Percentiles rank a stretch among this genome's conserved stretches.
Conservation (phyloP, 2,797 vertebrate species). For the Dermochelys coriacea region DNA sequence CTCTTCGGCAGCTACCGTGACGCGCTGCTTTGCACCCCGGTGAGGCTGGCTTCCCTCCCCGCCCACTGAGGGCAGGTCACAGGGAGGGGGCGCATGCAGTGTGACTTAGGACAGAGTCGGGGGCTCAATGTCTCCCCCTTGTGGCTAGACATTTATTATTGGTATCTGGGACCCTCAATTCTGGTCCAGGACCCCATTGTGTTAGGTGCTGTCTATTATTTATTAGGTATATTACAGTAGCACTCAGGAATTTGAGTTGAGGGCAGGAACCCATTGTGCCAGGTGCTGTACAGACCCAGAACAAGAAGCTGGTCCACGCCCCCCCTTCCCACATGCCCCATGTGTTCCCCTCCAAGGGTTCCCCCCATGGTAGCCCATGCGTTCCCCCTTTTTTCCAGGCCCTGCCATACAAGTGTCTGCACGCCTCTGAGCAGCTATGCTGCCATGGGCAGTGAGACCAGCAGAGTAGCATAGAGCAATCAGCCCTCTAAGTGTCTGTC, state of each 20-base stretch:
- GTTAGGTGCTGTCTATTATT: too few relatives aligned
- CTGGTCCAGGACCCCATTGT: too few relatives aligned
- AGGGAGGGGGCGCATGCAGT: too few relatives aligned
- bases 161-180: not conserved
- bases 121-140: not conserved
- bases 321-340: not conserved
- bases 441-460: too few relatives aligned
- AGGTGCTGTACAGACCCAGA: not conserved
- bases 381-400: not conserved
- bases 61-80: too few relatives aligned
- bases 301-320: not conserved
- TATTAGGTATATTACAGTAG: too few relatives aligned
- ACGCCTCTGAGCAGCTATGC: too few relatives aligned
- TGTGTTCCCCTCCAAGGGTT: not conserved
- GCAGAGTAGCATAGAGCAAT: not conserved
- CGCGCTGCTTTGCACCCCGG: slow-evolving; percentile 79
- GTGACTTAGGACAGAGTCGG: not conserved
- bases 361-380: not conserved
- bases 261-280: not conserved
- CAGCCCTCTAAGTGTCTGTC: not conserved
- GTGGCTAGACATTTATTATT: not conserved
- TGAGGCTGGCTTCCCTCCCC: slow-evolving; percentile 52
- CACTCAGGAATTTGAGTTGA: too few relatives aligned
- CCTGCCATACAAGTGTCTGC: not conserved
- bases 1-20: slow-evolving; percentile 92